Conservation (phyloP, 2,888 invertebrate species). For the Euproctis similis region DNA sequence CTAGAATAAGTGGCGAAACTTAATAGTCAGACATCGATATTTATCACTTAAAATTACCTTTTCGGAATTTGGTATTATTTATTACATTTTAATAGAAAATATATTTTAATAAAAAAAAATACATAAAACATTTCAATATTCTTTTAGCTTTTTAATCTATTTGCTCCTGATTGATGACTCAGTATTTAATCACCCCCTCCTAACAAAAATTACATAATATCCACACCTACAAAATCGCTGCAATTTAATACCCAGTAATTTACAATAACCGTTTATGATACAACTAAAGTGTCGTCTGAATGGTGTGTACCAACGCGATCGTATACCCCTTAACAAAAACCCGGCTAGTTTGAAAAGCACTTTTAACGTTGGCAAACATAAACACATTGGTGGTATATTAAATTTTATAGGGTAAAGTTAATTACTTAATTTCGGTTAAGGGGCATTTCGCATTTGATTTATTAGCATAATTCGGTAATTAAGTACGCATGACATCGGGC, state of each 20-base stretch:
- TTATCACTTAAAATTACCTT: no score
- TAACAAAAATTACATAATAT: slow-evolving; percentile 3
- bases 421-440: slow-evolving; percentile 64
- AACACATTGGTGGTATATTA: slow-evolving; percentile 29
- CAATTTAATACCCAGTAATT: slow-evolving; percentile 22
- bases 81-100: no score
- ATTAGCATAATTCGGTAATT: slow-evolving; percentile 57
- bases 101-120: no score
- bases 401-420: slow-evolving; percentile 44
- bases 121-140: no score
- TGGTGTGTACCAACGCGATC: slow-evolving; percentile 48
- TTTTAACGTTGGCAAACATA: slow-evolving; percentile 16
- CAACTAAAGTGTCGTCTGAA: slow-evolving; percentile 28
- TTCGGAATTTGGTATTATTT: no score
- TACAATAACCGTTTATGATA: slow-evolving; percentile 29
- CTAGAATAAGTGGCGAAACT: no score
- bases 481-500: slow-evolving; percentile 41
- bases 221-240: slow-evolving; percentile 24
- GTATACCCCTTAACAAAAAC: slow-evolving; percentile 32
- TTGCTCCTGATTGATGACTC: no score
- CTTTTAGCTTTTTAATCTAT: no score
- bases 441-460: slow-evolving; percentile 50
- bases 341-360: slow-evolving; percentile 28
- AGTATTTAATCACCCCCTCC: not conserved
- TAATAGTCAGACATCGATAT: no score